phyloP scores from a whole-genome alignment of 2,113 vertebrate genomes.

The Seriola quinqueradiata region DNA sequence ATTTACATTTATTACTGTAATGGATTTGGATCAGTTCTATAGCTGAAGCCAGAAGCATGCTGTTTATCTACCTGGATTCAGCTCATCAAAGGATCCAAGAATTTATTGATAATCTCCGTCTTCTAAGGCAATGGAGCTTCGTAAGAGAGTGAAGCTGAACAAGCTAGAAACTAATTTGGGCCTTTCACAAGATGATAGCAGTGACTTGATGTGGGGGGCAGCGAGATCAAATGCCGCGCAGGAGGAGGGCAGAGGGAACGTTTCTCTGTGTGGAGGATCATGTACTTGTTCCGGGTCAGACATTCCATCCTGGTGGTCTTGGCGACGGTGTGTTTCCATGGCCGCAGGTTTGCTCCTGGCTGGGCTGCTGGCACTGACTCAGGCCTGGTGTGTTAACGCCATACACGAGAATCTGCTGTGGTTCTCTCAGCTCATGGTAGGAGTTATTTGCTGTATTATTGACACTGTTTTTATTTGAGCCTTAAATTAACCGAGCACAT shows the following conservation, averaged over 20 bases:
- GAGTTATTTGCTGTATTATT: conserved; percentile 20
- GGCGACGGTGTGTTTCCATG: conserved; percentile 75
- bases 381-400: conserved; percentile 77
- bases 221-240: conserved; percentile 4
- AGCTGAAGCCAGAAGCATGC: conserved; percentile 34
- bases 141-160: conserved; percentile 66
- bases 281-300: conserved; percentile 45
- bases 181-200: conserved; percentile 15
- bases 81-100: conserved; percentile 56
- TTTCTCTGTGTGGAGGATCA: conserved; percentile 29
- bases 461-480: conserved; percentile 17
- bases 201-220: not conserved
- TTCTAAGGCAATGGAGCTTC: conserved; percentile 70
- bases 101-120: conserved; percentile 37
- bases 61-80: conserved; percentile 63
- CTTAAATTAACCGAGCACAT: conserved; percentile 9
- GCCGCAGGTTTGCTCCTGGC: conserved; percentile 73
- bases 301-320: conserved; percentile 49
- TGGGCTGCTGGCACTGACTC: conserved; percentile 59
- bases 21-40: conserved; percentile 61
- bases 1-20: conserved; percentile 43
- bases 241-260: not conserved
- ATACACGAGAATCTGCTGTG: conserved; percentile 84
- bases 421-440: conserved; percentile 84
- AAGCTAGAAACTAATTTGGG: conserved; percentile 8